These are phyloP conservation scores for Odocoileus virginianus DNA, from an alignment of 2,113 vertebrate genomes.

Conservation along the genomic window DNA sequence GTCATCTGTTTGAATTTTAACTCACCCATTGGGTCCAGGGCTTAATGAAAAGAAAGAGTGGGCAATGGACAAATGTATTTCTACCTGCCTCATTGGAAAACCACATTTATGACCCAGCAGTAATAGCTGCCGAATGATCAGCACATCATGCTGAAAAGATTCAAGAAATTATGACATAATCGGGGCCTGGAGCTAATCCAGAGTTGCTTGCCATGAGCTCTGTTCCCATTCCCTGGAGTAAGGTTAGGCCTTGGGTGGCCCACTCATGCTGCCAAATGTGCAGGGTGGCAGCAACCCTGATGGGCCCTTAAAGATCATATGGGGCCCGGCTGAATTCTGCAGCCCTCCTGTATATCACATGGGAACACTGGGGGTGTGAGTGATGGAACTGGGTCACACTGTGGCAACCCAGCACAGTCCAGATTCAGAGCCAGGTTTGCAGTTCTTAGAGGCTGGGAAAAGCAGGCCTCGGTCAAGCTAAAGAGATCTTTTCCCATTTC, in stretches of 20 bases:
- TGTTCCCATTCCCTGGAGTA: neutral
- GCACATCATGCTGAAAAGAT: slow-evolving; percentile 22
- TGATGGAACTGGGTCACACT: neutral
- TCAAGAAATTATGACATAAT: slow-evolving; percentile 7
- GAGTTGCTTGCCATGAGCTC: neutral
- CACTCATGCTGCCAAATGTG: neutral
- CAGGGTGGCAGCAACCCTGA: neutral
- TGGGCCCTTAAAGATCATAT: neutral
- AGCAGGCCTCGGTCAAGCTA: neutral
- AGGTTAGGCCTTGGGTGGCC: neutral
- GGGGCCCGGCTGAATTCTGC: neutral
- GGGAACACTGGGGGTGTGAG: neutral
- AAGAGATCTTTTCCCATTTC: neutral
- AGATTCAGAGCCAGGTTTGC: neutral
- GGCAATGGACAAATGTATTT: neutral
- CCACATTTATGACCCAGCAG: neutral
- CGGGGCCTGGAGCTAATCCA: neutral
- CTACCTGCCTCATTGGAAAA: neutral
- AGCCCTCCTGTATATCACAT: neutral
- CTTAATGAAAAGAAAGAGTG: neutral
- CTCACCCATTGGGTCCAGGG: neutral
- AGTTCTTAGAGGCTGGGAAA: neutral
- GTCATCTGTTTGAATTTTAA: neutral
- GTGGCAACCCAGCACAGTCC: neutral
- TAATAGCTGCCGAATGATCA: neutral